Conservation (phyloP, 2,797 vertebrate genomes). For the Morus bassanus region DNA sequence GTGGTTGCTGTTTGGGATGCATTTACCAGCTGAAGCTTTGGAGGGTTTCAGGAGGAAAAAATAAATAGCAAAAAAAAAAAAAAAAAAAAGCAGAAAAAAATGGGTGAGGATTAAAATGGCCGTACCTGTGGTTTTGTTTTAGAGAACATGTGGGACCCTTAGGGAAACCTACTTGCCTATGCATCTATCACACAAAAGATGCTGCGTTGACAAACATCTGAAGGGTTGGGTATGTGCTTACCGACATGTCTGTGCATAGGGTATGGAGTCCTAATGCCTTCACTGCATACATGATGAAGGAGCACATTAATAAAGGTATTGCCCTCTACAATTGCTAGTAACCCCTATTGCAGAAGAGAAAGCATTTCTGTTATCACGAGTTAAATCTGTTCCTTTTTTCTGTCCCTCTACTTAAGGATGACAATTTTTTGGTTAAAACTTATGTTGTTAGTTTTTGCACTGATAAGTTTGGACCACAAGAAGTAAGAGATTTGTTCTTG, state of each 20-base stretch:
- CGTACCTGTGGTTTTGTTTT: background rate
- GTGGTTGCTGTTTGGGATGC: background rate
- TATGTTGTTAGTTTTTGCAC: background rate
- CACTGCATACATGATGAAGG: background rate
- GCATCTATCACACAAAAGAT: background rate
- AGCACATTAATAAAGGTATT: background rate
- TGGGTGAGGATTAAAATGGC: background rate
- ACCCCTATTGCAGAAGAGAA: background rate
- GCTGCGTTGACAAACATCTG: background rate
- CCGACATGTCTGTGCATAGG: background rate
- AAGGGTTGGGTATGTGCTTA: background rate
- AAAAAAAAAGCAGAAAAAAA: background rate
- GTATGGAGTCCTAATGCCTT: too few relatives aligned
- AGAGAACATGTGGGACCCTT: background rate
- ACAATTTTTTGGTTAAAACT: background rate
- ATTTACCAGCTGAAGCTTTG: background rate
- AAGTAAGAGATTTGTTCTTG: slow-evolving; percentile 74
- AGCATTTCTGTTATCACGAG: background rate
- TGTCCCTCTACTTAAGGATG: background rate
- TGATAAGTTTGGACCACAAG: slow-evolving; percentile 76
- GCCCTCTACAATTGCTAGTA: background rate
- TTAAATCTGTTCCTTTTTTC: background rate
- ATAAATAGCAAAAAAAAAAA: background rate
- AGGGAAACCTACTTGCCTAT: background rate
- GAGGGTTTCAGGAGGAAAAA: background rate